Evolutionary conservation across 2,888 invertebrate species (phyloP), one percentile per base, ranked within the genome.

Genomic region (Calameuta pallipes): DNA sequence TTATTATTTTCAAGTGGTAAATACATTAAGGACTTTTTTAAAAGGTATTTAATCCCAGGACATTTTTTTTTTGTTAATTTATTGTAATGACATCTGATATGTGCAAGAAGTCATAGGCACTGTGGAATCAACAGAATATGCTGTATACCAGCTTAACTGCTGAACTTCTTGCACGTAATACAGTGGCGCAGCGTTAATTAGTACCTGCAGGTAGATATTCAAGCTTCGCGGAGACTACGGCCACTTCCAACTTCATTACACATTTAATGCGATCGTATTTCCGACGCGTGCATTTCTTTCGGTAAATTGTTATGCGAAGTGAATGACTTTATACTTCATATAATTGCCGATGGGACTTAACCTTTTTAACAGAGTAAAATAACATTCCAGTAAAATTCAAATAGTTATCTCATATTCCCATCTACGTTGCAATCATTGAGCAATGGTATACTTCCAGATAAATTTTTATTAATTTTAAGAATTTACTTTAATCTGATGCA

Each of bases 171-270:
- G 83, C 83, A 83, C 82, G 84, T 86, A 85, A 82, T 77, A 82
- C 84, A 76, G 85, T 85, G 83, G 84, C 70, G 75, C 41, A 75
- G 71, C 83, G 83, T 85, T 87, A 87, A 87, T 87, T 86, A 83
- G 85, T 84, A 84, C 83, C 83, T 85, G 82, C 80, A 82, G 80
- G 83, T 82, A 83, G 84, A 81, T 82, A 80, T 71, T 69, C 68
- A 13, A 70, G 37, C n/a, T 75, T 37, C 30, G 56, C 41, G 33
- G 78, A 30, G 36, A 70, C 74, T 37, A 37, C 56, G 23, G 56
- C 56, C 56, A 56, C 79, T 78, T 81, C 78, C 76, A 76, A 76
- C 80, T 84, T 83, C 80, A 86, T 86, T 85, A 84, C 79, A 77
- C 80, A 76, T 82, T 86, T 83, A 86, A 86, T 84, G 77, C 81